Base-by-base conservation (phyloP, 2,888 invertebrate species). In the Epinotia nisella region DNA sequence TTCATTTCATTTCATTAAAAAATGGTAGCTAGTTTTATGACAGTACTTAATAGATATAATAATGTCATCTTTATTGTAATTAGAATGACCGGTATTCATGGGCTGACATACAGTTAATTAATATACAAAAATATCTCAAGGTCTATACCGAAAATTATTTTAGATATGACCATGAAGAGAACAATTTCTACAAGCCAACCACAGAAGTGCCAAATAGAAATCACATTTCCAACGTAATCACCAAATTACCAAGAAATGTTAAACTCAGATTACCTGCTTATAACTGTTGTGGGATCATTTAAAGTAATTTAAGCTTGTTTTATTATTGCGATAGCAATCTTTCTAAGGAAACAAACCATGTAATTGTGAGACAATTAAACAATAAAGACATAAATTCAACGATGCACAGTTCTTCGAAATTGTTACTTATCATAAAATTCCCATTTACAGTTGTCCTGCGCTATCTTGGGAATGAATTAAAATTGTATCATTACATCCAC, bases 401-500 rank as follows among this genome's bases (percentile, higher is more conserved):
- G 11, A 59, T 15, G 35, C 19, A 7, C 19, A 15, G 15, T 19
- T 60, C 19, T 41, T 60, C 5, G n/a, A 19, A 2, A 0, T 4
- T 0, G 24, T 49, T 3, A 15, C 7, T 10, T 0, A 7, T 19
- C 19, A 15, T 24, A 45, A 45, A 24, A 60, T 41, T 13, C 3
- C 51, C 13, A 29, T 53, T 19, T 11, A 39, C 58, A 45, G 17
- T 67, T 45, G 19, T 11, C 62, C 13, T 11, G 24, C 39, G 13
- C 21, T 58, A 45, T 41, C 67, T 17, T 35, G 49, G 49, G 59
- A 49, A 59, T 45, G 41, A 49, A 59, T 49, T 58, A 29, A 55
- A 68, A 51, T 70, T 58, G 45, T 58, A 49, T 45, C 49, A 64
- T 62, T 58, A 71, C 59, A 59, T 60, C 66, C 35, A 59, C 58